Conservation (phyloP, 2,888 invertebrate genomes). For the Lomographa bimaculata region DNA sequence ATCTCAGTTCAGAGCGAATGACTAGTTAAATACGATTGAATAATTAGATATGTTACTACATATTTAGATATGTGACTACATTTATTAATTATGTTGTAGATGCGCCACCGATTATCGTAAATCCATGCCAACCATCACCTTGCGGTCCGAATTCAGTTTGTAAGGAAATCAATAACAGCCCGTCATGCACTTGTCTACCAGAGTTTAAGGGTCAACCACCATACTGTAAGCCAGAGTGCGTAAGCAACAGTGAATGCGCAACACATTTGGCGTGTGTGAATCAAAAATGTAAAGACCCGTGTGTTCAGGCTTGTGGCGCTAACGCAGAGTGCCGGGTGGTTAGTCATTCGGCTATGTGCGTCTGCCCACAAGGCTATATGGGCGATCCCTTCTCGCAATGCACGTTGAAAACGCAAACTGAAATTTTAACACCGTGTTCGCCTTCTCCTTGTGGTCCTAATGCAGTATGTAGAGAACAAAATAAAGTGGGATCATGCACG, state of each 20-base stretch:
- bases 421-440: conserved; percentile 85
- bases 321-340: conserved; percentile 89
- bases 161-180: conserved; percentile 85
- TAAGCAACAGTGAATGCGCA: conserved; percentile 89
- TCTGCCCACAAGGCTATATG: conserved; percentile 85
- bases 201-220: conserved; percentile 89
- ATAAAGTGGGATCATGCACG: conserved; percentile 87
- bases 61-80: too few relatives aligned
- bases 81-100: conserved; percentile 51
- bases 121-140: conserved; percentile 90
- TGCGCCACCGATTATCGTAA: conserved; percentile 56
- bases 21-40: too few relatives aligned
- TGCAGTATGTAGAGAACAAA: conserved; percentile 87
- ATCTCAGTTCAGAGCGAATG: too few relatives aligned
- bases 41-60: too few relatives aligned
- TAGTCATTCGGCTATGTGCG: conserved; percentile 91
- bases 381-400: conserved; percentile 87
- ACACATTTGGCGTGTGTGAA: conserved; percentile 88
- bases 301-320: conserved; percentile 87
- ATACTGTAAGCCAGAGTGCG: conserved; percentile 91
- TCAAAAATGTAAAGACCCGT: conserved; percentile 89
- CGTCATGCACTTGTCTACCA: conserved; percentile 89
- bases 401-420: conserved; percentile 67
- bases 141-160: conserved; percentile 92
- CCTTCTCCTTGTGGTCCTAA: conserved; percentile 90